These are phyloP conservation scores for Aphrophora alni DNA, from an alignment of 2,888 invertebrate genomes.

Conservation along the genomic window DNA sequence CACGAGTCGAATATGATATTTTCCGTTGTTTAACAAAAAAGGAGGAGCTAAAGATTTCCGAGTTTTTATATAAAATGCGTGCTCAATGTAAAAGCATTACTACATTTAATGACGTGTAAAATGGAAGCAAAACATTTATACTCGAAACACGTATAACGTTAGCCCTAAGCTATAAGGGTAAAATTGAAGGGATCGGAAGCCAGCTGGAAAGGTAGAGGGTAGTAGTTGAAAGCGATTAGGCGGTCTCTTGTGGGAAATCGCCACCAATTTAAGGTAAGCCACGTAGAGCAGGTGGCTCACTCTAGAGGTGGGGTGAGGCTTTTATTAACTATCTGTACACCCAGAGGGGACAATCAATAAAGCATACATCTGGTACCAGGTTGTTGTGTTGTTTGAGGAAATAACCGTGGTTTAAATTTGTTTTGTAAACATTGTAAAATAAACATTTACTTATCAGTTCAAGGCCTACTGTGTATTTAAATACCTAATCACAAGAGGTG, in stretches of 20 bases:
- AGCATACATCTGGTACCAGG: too few relatives aligned
- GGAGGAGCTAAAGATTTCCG: too few relatives aligned
- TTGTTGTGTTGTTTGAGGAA: too few relatives aligned
- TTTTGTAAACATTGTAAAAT: too few relatives aligned
- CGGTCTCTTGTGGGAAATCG: neutral
- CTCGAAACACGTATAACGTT: neutral
- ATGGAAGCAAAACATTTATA: neutral
- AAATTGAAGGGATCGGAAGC: neutral
- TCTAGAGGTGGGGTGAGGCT: neutral
- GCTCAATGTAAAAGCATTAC: neutral
- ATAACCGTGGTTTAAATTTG: too few relatives aligned
- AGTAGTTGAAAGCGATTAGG: neutral
- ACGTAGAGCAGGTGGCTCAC: neutral
- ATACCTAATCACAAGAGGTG: too few relatives aligned
- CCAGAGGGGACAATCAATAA: neutral
- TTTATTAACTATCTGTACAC: neutral
- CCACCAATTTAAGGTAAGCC: constrained; percentile 6
- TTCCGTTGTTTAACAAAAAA: too few relatives aligned
- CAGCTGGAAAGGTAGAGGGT: neutral
- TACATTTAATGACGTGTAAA: constrained; percentile 2
- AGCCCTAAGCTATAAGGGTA: neutral
- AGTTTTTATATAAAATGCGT: too few relatives aligned
- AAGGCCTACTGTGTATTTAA: too few relatives aligned
- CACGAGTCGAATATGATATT: too few relatives aligned
- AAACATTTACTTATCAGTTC: too few relatives aligned